Evolutionary conservation across 2,888 invertebrate genomes (phyloP), one percentile per base, ranked within the genome.

Genomic region (Diaperis boleti): DNA sequence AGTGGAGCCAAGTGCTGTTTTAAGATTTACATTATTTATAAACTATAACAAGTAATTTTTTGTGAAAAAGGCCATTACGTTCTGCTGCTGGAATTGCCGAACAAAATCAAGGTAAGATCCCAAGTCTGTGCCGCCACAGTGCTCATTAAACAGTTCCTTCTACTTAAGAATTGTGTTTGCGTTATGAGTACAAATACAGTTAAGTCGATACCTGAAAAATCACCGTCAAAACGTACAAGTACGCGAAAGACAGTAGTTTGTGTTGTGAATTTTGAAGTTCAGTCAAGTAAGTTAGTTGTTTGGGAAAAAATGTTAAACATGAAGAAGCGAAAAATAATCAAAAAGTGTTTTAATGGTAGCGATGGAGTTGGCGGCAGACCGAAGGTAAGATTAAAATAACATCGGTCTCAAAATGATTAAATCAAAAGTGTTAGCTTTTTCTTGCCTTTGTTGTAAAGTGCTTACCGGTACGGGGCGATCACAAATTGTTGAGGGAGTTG

Each of bases 161-260:
- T 74, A 74, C 74, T 76, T 71, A 76, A 76, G 76, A 70, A 77
- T 77, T 78, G 79, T 79, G 79, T 78, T 78, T 75, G 70, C 72
- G 72, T 73, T 74, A 69, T 70, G 73, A 70, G 70, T 70, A 74
- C 75, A 75, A 73, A 74, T 71, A 73, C 72, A 72, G 69, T 72
- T 68, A 66, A 41, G 65, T 72, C 72, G 72, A 73, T 70, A 72
- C 67, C 62, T 67, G 70, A 72, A 74, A 74, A 67, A 71, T 69
- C 69, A 72, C 67, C 72, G 60, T 52, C 41, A 50, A 54, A 22
- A 10, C 6, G 74, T 75, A 72, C 73, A 74, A 75, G 74, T 74
- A 71, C 79, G 79, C 77, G 79, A 76, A 72, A 79, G 77, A 80
- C 79, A 79, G 80, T 81, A 81, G 81, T 81, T 80, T 79, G 80